Evolutionary conservation across 2,113 vertebrate species (phyloP).

Genomic region (Macaca nemestrina): DNA sequence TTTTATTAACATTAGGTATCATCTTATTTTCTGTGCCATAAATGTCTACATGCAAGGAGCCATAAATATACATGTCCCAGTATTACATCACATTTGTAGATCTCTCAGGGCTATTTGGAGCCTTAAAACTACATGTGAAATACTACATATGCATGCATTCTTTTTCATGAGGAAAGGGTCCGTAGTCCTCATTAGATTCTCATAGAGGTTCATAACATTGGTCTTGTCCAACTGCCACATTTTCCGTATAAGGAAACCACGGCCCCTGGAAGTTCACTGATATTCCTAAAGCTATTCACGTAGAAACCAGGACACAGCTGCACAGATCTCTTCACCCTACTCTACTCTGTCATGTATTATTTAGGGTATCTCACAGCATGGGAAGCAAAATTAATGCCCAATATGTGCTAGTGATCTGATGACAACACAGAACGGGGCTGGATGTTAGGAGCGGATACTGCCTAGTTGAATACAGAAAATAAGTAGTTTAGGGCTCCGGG

Average conservation of each 20-base stretch:
- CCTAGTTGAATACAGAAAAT: not conserved
- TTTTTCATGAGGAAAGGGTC: not conserved
- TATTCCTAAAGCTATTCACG: conserved; percentile 3
- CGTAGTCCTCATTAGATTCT: not conserved
- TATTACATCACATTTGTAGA: not conserved
- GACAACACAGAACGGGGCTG: not conserved
- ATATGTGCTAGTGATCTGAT: not conserved
- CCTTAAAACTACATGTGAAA: not conserved
- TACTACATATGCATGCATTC: not conserved
- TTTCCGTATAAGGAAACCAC: not conserved
- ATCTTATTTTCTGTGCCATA: not conserved
- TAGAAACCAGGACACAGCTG: not conserved
- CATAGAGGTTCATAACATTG: not conserved
- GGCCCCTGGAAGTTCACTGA: not conserved
- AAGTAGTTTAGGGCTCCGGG: not conserved
- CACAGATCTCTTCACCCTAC: not conserved
- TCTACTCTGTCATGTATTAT: not conserved
- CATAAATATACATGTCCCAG: not conserved
- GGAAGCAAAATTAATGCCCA: not conserved
- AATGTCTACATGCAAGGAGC: not conserved
- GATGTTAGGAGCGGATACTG: not conserved
- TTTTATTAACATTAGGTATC: not conserved
- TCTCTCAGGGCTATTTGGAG: not conserved
- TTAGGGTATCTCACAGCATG: not conserved
- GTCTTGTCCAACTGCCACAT: not conserved